These are phyloP conservation scores for Poeciliopsis presidionis DNA, from an alignment of 2,797 vertebrate species.

Conservation along the genomic window DNA sequence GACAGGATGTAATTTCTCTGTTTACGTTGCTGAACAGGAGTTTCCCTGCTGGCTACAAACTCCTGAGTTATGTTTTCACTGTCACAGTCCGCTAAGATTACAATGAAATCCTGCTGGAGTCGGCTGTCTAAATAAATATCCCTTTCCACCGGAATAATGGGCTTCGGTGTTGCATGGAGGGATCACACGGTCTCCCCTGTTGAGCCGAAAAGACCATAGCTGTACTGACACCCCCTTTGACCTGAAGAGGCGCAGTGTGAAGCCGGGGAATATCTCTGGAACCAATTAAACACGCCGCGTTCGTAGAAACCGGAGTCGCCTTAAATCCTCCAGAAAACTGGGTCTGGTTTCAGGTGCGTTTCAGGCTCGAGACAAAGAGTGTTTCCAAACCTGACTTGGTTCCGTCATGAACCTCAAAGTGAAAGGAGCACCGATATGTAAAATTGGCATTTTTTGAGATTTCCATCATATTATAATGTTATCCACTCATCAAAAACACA, in stretches of 20 bases:
- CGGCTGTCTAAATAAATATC: conserved; percentile 63
- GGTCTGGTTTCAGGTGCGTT: conserved; percentile 74
- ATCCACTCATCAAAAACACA: no score
- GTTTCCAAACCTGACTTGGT: neutral
- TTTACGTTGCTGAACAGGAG: conserved; percentile 58
- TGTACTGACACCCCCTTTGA: conserved; percentile 26
- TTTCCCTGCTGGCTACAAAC: conserved; percentile 50
- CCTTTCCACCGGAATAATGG: conserved; percentile 31
- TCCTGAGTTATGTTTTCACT: conserved; percentile 64
- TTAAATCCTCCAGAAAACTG: conserved; percentile 68
- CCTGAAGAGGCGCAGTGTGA: conserved; percentile 46
- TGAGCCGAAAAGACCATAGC: conserved; percentile 40
- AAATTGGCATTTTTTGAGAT: no score
- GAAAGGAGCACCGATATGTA: no score
- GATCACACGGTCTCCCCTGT: conserved; percentile 49
- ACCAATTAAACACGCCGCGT: conserved; percentile 66
- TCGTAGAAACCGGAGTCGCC: conserved; percentile 68
- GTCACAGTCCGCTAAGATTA: conserved; percentile 64
- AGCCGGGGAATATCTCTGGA: conserved; percentile 56
- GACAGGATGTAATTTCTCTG: conserved; percentile 53
- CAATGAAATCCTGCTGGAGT: conserved; percentile 49
- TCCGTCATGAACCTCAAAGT: neutral
- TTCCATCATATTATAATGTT: no score
- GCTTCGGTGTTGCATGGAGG: conserved; percentile 27
- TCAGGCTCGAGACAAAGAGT: conserved; percentile 51